Conservation (phyloP, 2,113 vertebrate genomes). For the Forbesichthys papilliferus region DNA sequence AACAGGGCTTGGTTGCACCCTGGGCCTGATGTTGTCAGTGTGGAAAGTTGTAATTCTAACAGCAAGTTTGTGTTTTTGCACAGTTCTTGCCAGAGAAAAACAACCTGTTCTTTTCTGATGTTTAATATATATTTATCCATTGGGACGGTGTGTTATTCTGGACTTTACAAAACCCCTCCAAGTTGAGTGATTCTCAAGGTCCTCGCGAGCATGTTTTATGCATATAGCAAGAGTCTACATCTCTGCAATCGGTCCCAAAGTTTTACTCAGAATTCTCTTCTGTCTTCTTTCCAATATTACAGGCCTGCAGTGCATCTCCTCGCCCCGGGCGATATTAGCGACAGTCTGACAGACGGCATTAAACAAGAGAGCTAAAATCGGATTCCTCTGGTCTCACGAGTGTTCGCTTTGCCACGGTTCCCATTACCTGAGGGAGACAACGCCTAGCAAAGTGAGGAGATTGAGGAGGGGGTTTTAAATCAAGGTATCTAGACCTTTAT, state of each 20-base stretch:
- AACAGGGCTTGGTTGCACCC: neutral
- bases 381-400: slow-evolving; percentile 57
- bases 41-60: neutral
- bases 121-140: neutral
- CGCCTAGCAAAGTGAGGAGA: slow-evolving; percentile 37
- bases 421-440: slow-evolving; percentile 63
- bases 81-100: neutral
- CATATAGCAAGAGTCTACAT: slow-evolving; percentile 21
- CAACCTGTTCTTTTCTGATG: neutral
- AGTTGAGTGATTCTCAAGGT: slow-evolving; percentile 22
- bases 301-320: slow-evolving; percentile 38
- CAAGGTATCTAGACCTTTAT: slow-evolving; percentile 47
- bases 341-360: slow-evolving; percentile 64
- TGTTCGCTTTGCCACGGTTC: slow-evolving; percentile 67
- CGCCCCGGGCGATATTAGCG: slow-evolving; percentile 61
- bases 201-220: slow-evolving; percentile 34
- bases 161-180: slow-evolving; percentile 11
- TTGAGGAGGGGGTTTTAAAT: slow-evolving; percentile 36
- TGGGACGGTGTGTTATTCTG: slow-evolving; percentile 10
- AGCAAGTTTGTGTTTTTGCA: neutral
- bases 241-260: slow-evolving; percentile 50
- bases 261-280: slow-evolving; percentile 53
- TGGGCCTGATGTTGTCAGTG: neutral
- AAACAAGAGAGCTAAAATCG: slow-evolving; percentile 65
- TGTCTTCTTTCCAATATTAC: slow-evolving; percentile 51